A percentile compares a stretch with the other conserved stretches of the same genome.
These are phyloP conservation scores for Tethya wilhelma DNA, from an alignment of 37 sponge, comb jelly and placozoan species.

Conservation along the genomic window DNA sequence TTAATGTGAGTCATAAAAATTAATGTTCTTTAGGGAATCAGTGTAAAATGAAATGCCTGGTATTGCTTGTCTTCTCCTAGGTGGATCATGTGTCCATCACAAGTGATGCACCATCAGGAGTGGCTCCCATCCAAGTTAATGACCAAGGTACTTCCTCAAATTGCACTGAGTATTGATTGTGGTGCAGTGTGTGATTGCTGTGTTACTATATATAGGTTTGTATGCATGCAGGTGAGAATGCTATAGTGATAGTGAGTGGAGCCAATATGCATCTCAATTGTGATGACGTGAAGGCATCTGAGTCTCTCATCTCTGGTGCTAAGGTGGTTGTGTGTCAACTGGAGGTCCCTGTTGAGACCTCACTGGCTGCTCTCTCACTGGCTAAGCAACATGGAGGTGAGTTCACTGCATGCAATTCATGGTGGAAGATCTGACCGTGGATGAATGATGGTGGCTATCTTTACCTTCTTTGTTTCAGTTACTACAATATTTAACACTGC, in stretches of 20 bases:
- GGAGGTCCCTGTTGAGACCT: slow-evolving; percentile 78
- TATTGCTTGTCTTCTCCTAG: not conserved
- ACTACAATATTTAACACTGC: slow-evolving; percentile 90
- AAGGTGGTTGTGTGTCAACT: slow-evolving; percentile 92
- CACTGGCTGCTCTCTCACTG: slow-evolving; percentile 78
- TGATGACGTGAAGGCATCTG: slow-evolving; percentile 69
- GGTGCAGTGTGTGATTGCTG: not conserved
- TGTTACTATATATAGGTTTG: no score
- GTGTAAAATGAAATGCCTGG: not conserved
- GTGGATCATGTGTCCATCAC: slow-evolving; percentile 59
- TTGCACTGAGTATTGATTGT: not conserved
- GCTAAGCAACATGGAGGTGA: slow-evolving; percentile 73
- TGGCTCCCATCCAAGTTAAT: slow-evolving; percentile 86
- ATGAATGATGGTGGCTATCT: no score
- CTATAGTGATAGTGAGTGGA: slow-evolving; percentile 93
- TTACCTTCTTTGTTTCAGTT: slow-evolving; percentile 36
- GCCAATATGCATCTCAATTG: slow-evolving; percentile 75
- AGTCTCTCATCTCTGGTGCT: slow-evolving; percentile 63
- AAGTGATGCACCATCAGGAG: slow-evolving; percentile 72
- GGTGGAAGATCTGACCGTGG: no score
- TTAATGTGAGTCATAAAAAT: slow-evolving; percentile 53
- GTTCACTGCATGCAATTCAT: no score
- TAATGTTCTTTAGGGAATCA: not conserved
- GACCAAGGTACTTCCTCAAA: slow-evolving; percentile 49
- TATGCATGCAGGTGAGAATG: slow-evolving; percentile 89